These are phyloP conservation scores for Stomorhina lunata DNA, from an alignment of 2,888 invertebrate genomes.

Conservation along the genomic window DNA sequence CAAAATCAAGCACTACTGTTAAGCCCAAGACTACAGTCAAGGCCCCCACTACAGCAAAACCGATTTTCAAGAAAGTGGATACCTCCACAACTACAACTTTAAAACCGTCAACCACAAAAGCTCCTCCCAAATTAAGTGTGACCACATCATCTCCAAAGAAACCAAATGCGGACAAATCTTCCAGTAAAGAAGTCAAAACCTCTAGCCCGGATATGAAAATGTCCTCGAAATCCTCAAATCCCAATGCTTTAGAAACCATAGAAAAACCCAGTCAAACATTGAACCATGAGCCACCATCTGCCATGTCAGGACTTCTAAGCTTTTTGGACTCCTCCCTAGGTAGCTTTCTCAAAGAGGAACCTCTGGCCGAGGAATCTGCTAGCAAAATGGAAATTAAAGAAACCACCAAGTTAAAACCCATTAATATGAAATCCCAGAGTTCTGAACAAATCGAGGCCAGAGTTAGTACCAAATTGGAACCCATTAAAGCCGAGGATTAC, in stretches of 20 bases:
- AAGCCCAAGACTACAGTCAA: constrained; percentile 37
- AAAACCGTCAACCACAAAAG: constrained; percentile 29
- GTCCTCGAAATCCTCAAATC: constrained; percentile 8
- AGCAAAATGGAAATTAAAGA: constrained; percentile 37
- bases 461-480: constrained; percentile 69
- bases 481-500: constrained; percentile 67
- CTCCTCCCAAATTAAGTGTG: constrained; percentile 8
- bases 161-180: constrained; percentile 21
- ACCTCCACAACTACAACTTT: constrained; percentile 26
- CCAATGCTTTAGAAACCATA: constrained; percentile 45
- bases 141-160: not conserved
- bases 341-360: constrained; percentile 75
- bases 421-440: constrained; percentile 19
- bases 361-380: not conserved
- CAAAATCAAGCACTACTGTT: constrained; percentile 27
- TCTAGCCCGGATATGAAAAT: constrained; percentile 25
- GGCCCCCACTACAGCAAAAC: not conserved
- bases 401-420: constrained; percentile 65
- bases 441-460: constrained; percentile 67
- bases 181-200: constrained; percentile 35
- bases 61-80: not conserved
- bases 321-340: constrained; percentile 75
- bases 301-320: constrained; percentile 76
- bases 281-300: constrained; percentile 66
- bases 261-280: constrained; percentile 39